A percentile compares a stretch with the other conserved stretches of the same genome.
phyloP scores from a whole-genome alignment of 2,113 vertebrate species.

The Mormyrus lacerda region DNA sequence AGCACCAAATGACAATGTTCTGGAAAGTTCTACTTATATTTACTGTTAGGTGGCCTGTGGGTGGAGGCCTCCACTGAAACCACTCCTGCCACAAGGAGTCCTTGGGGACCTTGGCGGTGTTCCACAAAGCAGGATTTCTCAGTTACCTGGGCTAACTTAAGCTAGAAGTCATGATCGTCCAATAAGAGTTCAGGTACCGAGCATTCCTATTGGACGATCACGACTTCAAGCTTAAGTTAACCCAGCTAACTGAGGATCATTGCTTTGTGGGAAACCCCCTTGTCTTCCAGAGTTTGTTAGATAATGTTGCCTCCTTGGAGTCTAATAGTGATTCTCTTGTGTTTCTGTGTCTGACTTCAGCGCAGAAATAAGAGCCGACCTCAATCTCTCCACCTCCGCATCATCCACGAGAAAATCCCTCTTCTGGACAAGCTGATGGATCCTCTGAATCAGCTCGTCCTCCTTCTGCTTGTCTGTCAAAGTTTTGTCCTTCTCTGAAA shows the following conservation, averaged over 20 bases:
- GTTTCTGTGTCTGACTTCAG: neutral
- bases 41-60: neutral
- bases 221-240: neutral
- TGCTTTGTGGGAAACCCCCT: neutral
- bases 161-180: neutral
- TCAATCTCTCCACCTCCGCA: slow-evolving; percentile 89
- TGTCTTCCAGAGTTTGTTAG: neutral
- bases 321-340: neutral
- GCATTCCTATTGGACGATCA: neutral
- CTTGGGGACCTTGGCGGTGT: neutral
- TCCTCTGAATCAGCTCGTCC: slow-evolving; percentile 90
- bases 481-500: slow-evolving; percentile 81
- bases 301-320: neutral
- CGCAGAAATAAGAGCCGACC: slow-evolving; percentile 52
- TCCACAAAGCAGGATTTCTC: neutral
- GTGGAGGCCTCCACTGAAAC: neutral
- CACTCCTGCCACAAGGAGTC: neutral
- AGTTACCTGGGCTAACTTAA: too few relatives aligned
- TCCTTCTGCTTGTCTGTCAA: slow-evolving; percentile 81
- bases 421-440: slow-evolving; percentile 93
- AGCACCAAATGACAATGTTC: neutral
- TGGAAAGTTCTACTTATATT: neutral
- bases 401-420: slow-evolving; percentile 97
- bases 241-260: neutral
- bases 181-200: neutral